Percentiles rank a stretch among this genome's conserved stretches.
These are phyloP conservation scores for Phycodurus eques DNA, from an alignment of 2,113 vertebrate species.

Conservation along the genomic window DNA sequence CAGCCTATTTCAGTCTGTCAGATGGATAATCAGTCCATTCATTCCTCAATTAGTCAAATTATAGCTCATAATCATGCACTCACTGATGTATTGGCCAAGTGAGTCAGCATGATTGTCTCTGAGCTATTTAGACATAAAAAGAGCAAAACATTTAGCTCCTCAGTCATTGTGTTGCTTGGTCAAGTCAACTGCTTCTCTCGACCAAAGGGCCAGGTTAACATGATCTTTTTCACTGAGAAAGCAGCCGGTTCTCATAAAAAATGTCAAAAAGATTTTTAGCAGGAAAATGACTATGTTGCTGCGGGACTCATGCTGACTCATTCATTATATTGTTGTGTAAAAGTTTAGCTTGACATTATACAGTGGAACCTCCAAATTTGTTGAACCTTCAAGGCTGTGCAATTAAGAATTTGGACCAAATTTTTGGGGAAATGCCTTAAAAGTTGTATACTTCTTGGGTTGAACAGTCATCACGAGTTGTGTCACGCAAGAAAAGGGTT, in stretches of 20 bases:
- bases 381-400: too few relatives aligned
- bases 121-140: conserved; percentile 22
- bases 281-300: neutral
- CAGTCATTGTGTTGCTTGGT: neutral
- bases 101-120: conserved; percentile 35
- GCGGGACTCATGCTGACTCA: neutral
- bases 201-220: neutral
- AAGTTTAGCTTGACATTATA: too few relatives aligned
- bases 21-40: conserved; percentile 32
- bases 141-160: conserved; percentile 8
- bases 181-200: neutral
- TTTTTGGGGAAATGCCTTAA: too few relatives aligned
- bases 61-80: conserved; percentile 36
- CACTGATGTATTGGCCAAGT: conserved; percentile 28
- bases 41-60: conserved; percentile 53
- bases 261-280: neutral
- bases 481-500: too few relatives aligned
- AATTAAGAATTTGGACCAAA: too few relatives aligned
- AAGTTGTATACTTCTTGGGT: too few relatives aligned
- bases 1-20: conserved; percentile 34
- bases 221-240: neutral
- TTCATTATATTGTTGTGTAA: neutral
- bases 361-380: too few relatives aligned
- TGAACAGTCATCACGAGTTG: too few relatives aligned
- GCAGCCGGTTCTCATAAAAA: neutral